Conservation (phyloP, 2,113 vertebrate species). For the Sinocyclocheilus maitianheensis region DNA sequence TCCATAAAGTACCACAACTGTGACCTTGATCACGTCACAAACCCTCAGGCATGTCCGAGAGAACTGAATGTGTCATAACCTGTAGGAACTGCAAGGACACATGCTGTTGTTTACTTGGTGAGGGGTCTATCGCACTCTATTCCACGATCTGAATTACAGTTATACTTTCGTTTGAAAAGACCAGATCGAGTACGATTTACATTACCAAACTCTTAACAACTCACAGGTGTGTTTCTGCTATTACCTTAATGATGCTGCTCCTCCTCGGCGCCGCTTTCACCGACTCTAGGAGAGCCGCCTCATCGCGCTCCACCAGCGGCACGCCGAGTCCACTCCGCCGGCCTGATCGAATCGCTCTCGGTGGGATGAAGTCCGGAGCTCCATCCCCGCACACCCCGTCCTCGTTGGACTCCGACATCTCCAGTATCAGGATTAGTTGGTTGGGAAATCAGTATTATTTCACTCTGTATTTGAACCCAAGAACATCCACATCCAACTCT, state of each 20-base stretch:
- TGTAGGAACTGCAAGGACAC: neutral
- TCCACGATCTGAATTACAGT: neutral
- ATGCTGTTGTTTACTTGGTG: neutral
- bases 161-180: neutral
- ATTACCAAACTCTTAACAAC: neutral
- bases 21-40: neutral
- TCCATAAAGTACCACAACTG: neutral
- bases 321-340: constrained; percentile 82
- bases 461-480: constrained; percentile 4
- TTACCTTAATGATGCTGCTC: constrained; percentile 98
- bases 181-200: neutral
- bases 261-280: constrained; percentile 85
- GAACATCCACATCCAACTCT: constrained; percentile 2
- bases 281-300: constrained; percentile 81
- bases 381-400: constrained; percentile 74
- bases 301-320: constrained; percentile 66
- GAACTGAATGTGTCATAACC: neutral
- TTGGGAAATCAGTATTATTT: neutral
- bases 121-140: neutral
- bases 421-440: constrained; percentile 23
- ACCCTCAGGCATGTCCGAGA: neutral
- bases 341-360: constrained; percentile 70
- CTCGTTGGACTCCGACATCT: constrained; percentile 74
- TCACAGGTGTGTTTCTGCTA: neutral
- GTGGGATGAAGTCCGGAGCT: constrained; percentile 65